Evolutionary conservation across 2,113 vertebrate genomes (phyloP).

Genomic region (Varanus komodoensis): DNA sequence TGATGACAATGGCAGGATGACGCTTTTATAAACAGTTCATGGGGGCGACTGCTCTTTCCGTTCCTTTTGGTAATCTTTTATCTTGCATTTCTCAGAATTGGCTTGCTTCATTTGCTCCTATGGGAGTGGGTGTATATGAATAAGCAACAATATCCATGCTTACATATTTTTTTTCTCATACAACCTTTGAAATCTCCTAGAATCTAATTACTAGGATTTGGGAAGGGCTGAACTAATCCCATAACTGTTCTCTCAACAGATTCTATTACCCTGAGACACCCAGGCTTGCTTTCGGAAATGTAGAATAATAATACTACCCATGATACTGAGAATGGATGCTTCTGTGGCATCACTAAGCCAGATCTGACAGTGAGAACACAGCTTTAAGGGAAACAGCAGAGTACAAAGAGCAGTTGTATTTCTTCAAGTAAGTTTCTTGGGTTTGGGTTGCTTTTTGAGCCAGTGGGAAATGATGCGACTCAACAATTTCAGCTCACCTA

Average conservation of each 20-base stretch:
- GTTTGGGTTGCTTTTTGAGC: background rate
- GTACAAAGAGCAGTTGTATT: background rate
- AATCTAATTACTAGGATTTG: constrained; percentile 37
- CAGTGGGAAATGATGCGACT: background rate
- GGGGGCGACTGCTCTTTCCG: background rate
- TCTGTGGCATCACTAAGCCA: background rate
- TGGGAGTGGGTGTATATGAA: background rate
- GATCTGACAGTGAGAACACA: background rate
- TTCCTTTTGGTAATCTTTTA: constrained; percentile 19
- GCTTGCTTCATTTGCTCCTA: constrained; percentile 20
- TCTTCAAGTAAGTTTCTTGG: background rate
- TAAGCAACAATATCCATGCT: constrained; percentile 14
- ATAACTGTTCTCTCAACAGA: constrained; percentile 34
- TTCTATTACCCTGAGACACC: constrained; percentile 21
- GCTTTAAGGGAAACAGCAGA: background rate
- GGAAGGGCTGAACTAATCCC: constrained; percentile 21
- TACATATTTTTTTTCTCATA: background rate
- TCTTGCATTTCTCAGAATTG: background rate
- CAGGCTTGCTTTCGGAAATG: background rate
- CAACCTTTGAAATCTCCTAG: constrained; percentile 20
- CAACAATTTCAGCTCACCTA: background rate
- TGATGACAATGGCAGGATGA: background rate
- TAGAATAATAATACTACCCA: constrained; percentile 33
- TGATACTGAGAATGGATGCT: background rate
- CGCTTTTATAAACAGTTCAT: constrained; percentile 32